Conservation (phyloP, 2,888 invertebrate species). For the Orthosia cruda region DNA sequence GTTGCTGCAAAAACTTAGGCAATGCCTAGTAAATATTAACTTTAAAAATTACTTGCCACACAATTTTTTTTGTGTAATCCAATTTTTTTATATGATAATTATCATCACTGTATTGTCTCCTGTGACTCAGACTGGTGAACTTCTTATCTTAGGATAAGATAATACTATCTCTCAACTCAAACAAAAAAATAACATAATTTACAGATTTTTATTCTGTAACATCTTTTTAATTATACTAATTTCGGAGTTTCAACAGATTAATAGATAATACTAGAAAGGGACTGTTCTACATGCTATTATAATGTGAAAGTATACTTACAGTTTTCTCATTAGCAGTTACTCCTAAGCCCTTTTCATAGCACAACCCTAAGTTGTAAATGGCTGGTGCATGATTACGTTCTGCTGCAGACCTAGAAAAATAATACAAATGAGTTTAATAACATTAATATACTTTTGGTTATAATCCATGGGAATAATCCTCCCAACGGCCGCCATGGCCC, state of each 20-base stretch:
- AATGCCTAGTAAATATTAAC: background rate
- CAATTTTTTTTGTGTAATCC: too few relatives aligned
- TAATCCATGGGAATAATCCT: too few relatives aligned
- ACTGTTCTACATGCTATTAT: background rate
- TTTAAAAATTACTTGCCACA: background rate
- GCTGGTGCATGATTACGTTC: constrained; percentile 92
- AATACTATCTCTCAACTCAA: constrained; percentile 2
- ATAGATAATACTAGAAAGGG: background rate
- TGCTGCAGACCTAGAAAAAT: constrained; percentile 88
- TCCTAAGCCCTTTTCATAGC: constrained; percentile 94
- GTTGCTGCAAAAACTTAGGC: background rate
- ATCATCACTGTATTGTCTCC: constrained; percentile 2
- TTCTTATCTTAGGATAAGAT: constrained; percentile 36
- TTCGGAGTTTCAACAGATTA: background rate
- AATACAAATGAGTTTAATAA: constrained; percentile 6
- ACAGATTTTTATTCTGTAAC: background rate
- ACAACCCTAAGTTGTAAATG: constrained; percentile 93
- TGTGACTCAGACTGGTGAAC: constrained; percentile 20
- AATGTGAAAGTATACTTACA: constrained; percentile 78
- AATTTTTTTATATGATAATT: background rate
- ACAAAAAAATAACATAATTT: constrained; percentile 7
- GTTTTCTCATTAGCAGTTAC: constrained; percentile 91
- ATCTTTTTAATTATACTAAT: background rate
- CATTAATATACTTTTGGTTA: background rate
- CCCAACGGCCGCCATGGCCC: too few relatives aligned